Evolutionary conservation across 2,888 invertebrate species (phyloP), one percentile per base, ranked within the genome.

Genomic region (Lasius platythorax): DNA sequence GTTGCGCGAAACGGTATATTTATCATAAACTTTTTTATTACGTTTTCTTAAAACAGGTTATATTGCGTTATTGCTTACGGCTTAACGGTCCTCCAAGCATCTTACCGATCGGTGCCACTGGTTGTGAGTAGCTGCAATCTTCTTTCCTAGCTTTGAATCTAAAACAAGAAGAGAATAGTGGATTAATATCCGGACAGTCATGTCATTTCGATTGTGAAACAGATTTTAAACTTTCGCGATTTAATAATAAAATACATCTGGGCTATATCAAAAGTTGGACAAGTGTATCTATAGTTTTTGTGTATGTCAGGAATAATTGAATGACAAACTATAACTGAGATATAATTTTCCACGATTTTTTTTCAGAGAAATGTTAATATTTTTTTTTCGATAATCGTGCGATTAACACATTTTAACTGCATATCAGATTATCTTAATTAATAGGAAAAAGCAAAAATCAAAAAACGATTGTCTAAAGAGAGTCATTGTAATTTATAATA

Each of bases 91-190:
- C 64, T 74, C 61, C 40, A 11, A 63, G 63, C 18, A 43, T 64
- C 82, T 82, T 82, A 82, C 64, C 82, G 64, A 53, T 64, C 40
- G 43, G 28, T 56, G 73, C 23, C 40, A 61, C 28, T 61, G 53
- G 6, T n/a, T 53, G 18, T 12, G 79, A 72, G 56, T 46, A 74
- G 46, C 23, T 46, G 79, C 76, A 40, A 75, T 81, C 75, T 75
- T 75, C 79, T 61, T 66, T 53, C 75, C 18, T 18, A 46, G 46
- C 61, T 73, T 75, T 58, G 61, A 75, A 46, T 81, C 79, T 81
- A 9, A 50, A 81, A 75, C 33, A 43, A 81, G 46, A 81, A 74
- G 75, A 61, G 23, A 81, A 56, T 18, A 46, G 46, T 37, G 33
- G 61, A 81, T 81, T 61, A 81, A 81, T 75, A 75, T 81, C n/a